Conservation (phyloP, 2,888 invertebrate genomes). For the Machimus atricapillus region DNA sequence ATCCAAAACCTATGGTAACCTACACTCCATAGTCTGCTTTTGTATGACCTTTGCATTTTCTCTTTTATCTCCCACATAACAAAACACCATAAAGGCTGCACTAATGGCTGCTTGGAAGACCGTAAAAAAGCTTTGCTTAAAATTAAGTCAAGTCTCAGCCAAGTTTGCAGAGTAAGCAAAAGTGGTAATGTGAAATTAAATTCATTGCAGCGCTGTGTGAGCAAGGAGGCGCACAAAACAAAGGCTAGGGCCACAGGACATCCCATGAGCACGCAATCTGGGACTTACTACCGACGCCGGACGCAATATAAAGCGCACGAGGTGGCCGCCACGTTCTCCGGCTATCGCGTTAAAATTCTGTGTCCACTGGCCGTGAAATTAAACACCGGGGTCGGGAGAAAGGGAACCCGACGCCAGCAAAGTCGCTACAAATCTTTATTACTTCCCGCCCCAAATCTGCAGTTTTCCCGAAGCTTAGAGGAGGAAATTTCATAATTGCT, state of each 20-base stretch:
- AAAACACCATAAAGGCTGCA: not conserved
- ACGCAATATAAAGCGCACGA: not conserved
- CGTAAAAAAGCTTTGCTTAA: not conserved
- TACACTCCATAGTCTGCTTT: not conserved
- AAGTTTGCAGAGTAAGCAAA: not conserved
- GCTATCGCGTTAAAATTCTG: not conserved
- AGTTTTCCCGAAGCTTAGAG: not conserved
- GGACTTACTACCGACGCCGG: not conserved
- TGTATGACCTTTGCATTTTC: not conserved
- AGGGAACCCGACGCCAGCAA: not conserved
- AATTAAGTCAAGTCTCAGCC: not conserved
- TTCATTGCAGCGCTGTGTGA: not conserved
- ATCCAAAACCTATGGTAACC: not conserved
- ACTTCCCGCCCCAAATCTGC: not conserved
- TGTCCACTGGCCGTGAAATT: not conserved
- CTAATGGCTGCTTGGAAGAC: not conserved
- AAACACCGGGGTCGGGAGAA: not conserved
- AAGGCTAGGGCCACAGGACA: not conserved
- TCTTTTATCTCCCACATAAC: not conserved
- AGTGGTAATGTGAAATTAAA: not conserved
- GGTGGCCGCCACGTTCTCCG: not conserved
- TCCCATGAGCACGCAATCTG: not conserved
- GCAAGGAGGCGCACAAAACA: not conserved
- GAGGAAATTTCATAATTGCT: slow-evolving; percentile 29
- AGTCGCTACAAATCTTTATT: not conserved